A percentile compares a stretch with the other conserved stretches of the same genome.
Evolutionary conservation across 2,797 vertebrate species (phyloP).

Genomic region (Myripristis murdjan): DNA sequence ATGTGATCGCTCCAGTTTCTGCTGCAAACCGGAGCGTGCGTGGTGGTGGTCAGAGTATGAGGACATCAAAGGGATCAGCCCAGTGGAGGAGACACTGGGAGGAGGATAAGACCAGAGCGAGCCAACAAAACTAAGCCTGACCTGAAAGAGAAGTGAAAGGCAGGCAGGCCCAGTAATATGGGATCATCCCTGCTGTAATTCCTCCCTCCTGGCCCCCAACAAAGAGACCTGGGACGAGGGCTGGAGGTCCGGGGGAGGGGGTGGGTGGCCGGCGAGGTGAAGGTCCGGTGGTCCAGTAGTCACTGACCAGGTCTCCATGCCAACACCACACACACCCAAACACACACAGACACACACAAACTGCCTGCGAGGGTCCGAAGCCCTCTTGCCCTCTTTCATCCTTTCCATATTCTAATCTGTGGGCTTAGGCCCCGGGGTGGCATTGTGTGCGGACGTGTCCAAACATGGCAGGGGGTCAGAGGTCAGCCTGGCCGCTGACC

Average conservation of each 20-base stretch:
- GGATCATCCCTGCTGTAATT: conserved; percentile 85
- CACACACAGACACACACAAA: conserved; percentile 39
- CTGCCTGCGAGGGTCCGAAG: conserved; percentile 71
- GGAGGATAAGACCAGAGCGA: conserved; percentile 70
- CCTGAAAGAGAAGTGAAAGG: conserved; percentile 70
- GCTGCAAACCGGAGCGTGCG: too few species aligned
- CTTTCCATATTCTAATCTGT: conserved; percentile 87
- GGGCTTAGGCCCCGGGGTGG: conserved; percentile 76
- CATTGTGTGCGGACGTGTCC: conserved; percentile 88
- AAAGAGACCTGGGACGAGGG: conserved; percentile 79
- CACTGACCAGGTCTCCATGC: conserved; percentile 82
- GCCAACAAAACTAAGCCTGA: conserved; percentile 79
- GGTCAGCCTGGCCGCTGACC: conserved; percentile 86
- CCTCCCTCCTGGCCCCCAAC: conserved; percentile 74
- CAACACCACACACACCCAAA: conserved; percentile 70
- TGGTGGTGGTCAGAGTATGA: conserved; percentile 70
- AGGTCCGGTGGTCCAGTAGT: conserved; percentile 72
- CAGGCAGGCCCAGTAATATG: conserved; percentile 75
- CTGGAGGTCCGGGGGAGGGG: conserved; percentile 68
- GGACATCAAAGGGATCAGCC: conserved; percentile 77
- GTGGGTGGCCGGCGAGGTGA: conserved; percentile 1
- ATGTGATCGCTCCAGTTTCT: not conserved
- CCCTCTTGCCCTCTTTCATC: conserved; percentile 81
- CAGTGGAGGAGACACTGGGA: conserved; percentile 67
- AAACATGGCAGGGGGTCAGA: conserved; percentile 89